Conservation (phyloP, 2,797 vertebrate species). For the Thaleichthys pacificus region DNA sequence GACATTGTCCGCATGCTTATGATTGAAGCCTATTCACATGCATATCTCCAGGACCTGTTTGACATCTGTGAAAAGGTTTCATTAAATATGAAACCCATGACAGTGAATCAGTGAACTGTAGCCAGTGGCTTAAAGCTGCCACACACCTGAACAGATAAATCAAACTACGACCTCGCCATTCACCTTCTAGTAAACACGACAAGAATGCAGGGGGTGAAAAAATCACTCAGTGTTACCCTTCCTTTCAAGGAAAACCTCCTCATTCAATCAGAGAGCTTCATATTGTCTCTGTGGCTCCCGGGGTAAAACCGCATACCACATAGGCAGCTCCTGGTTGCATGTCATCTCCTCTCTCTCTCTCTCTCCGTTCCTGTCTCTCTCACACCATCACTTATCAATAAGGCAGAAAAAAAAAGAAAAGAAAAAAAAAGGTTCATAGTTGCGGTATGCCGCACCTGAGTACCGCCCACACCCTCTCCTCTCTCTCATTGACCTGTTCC, state of each 20-base stretch:
- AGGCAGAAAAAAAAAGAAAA: no score
- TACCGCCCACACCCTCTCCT: conserved; percentile 21
- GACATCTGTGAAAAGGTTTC: background rate
- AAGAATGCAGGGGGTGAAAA: background rate
- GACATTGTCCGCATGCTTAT: no score
- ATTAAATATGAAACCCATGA: background rate
- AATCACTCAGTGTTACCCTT: conserved; percentile 18
- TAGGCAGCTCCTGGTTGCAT: no score
- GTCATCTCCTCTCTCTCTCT: no score
- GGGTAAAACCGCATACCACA: no score
- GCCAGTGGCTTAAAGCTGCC: background rate
- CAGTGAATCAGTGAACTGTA: background rate
- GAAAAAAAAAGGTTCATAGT: background rate
- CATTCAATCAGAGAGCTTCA: conserved; percentile 27
- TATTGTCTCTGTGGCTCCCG: background rate
- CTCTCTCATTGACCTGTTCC: conserved; percentile 33
- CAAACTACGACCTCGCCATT: conserved; percentile 25
- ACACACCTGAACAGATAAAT: conserved; percentile 20
- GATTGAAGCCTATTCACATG: no score
- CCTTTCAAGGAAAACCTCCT: conserved; percentile 25
- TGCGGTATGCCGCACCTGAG: conserved; percentile 33
- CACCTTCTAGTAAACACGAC: conserved; percentile 6
- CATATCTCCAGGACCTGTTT: no score
- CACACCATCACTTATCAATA: background rate
- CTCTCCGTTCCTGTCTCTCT: background rate